phyloP scores from a whole-genome alignment of 2,113 vertebrate genomes.

The Ondatra zibethicus region DNA sequence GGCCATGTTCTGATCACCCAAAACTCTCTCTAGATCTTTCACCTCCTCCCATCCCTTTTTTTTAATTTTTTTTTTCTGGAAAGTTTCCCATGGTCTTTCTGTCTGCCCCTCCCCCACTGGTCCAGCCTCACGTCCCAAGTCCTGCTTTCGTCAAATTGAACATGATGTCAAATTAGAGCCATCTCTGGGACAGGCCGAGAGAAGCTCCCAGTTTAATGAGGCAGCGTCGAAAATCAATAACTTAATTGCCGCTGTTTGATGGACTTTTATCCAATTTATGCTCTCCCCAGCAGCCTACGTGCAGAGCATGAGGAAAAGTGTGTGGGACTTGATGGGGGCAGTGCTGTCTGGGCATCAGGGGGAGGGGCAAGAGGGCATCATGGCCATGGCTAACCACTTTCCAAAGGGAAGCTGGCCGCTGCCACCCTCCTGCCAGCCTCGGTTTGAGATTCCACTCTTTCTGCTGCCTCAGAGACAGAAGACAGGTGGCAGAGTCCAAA shows the following conservation, averaged over 20 bases:
- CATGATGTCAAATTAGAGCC: slow-evolving; percentile 88
- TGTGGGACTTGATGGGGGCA: neutral
- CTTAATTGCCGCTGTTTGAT: slow-evolving; percentile 88
- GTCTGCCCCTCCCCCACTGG: neutral
- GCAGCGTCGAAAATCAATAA: slow-evolving; percentile 89
- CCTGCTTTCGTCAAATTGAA: slow-evolving; percentile 86
- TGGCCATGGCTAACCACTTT: neutral
- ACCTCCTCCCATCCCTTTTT: neutral
- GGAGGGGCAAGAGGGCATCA: neutral
- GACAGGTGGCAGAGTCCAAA: neutral
- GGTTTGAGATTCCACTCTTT: neutral
- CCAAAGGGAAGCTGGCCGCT: neutral
- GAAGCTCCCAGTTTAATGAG: slow-evolving; percentile 87
- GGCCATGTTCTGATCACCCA: neutral
- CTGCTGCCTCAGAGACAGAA: neutral
- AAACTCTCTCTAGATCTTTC: neutral
- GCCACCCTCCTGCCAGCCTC: neutral
- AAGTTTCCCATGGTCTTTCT: neutral
- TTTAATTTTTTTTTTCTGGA: slow-evolving; percentile 6
- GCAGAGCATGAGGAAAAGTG: slow-evolving; percentile 81
- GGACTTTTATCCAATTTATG: slow-evolving; percentile 89
- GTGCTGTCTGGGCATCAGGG: slow-evolving; percentile 43
- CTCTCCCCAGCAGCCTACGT: slow-evolving; percentile 83
- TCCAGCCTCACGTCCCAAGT: slow-evolving; percentile 71
- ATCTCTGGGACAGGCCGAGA: slow-evolving; percentile 82